Evolutionary conservation across 2,113 vertebrate species (phyloP), one percentile per base, ranked within the genome.

Genomic region (Salvelinus fontinalis): DNA sequence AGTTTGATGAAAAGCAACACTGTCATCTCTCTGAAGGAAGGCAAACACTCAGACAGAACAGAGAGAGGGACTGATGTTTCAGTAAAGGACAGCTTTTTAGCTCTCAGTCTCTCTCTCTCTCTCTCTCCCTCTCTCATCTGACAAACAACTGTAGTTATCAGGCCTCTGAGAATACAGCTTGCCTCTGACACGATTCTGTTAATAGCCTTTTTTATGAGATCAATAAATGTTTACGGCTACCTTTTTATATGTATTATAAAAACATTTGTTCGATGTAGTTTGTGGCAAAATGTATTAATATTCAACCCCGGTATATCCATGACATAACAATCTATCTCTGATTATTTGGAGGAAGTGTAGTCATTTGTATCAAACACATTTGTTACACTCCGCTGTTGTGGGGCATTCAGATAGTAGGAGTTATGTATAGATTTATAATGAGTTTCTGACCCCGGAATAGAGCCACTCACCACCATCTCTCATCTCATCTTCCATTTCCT

Each of bases 1-100:
- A 74, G 75, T 89, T 88, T 90, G 90, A 92, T 90, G 85, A 89
- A 82, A 85, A 20, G 82, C 84, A 83, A 88, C 87, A 88, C 76
- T 80, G 79, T 84, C 81, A 80, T 83, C 73, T 85, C 78, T 75
- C 80, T 71, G 9, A 77, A 86, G 78, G 76, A 77, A 86, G 77
- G 76, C 81, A 86, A 4, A 20, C 29, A 49, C 29, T 71, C 59
- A 64, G 85, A 88, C 60, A 27, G 81, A 83, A 34, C 86, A 85
- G 80, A 74, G 68, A 85, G 80, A 74, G 68, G 77, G 68, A 88
- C 84, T 88, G 87, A 89, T 91, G 82, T 87, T 90, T 81, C 76
- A 70, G 84, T 86, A 82, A 3, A 70, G 73, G 83, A 80, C 83
- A 59, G 78, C 85, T 84, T 85, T 80, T 76, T 86, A 73, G 85